A percentile compares a stretch with the other conserved stretches of the same genome.
phyloP scores from a whole-genome alignment of 2,888 invertebrate genomes.

The Alloplasta piceator region DNA sequence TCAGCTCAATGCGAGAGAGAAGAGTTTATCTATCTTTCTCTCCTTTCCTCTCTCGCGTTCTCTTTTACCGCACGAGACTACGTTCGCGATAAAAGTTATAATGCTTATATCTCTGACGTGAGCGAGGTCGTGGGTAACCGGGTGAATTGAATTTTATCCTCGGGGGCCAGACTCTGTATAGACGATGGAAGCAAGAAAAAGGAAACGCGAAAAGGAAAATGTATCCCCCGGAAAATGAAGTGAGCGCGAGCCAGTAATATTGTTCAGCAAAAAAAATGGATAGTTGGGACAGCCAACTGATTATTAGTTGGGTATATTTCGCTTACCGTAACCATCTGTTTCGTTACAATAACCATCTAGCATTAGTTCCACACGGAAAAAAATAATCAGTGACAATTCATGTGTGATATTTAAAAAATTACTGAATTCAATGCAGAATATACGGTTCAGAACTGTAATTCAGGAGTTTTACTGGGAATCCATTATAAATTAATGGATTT shows the following conservation, averaged over 20 bases:
- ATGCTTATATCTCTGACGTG: constrained; percentile 29
- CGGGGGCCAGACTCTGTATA: constrained; percentile 30
- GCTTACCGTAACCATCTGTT: too few relatives aligned
- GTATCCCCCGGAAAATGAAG: constrained; percentile 11
- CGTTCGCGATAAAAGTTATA: constrained; percentile 42
- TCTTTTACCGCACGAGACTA: constrained; percentile 35
- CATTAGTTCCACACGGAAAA: too few relatives aligned
- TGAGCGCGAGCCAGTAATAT: constrained; percentile 2
- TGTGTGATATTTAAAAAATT: too few relatives aligned
- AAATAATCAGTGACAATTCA: too few relatives aligned
- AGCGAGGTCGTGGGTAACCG: constrained; percentile 47
- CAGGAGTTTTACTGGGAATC: too few relatives aligned
- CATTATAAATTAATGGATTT: too few relatives aligned
- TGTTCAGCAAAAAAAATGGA: too few relatives aligned
- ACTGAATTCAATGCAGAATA: too few relatives aligned
- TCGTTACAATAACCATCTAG: too few relatives aligned
- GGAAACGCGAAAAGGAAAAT: neutral
- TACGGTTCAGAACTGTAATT: too few relatives aligned
- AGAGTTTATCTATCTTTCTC: constrained; percentile 10
- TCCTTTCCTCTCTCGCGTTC: constrained; percentile 6
- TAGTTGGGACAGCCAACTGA: too few relatives aligned
- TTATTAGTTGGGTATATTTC: too few relatives aligned
- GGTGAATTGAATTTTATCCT: constrained; percentile 57
- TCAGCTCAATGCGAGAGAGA: constrained; percentile 7
- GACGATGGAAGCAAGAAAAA: constrained; percentile 16